Evolutionary conservation across 2,888 invertebrate genomes (phyloP), one percentile per base, ranked within the genome.

Genomic region (Tiphia femorata): DNA sequence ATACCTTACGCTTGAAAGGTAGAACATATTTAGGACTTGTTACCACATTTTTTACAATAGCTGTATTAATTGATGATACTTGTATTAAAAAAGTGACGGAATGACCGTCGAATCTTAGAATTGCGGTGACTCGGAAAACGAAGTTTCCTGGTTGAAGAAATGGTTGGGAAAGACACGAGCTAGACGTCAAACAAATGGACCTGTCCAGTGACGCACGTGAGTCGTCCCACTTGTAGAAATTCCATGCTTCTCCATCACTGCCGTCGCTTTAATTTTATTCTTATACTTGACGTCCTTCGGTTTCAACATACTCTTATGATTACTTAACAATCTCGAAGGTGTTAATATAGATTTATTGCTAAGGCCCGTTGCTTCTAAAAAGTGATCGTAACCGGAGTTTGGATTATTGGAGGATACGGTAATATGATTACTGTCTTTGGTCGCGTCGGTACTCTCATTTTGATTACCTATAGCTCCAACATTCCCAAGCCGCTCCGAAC

Each of bases 241-340:
- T 41, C 83, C 84, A 53, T 85, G 84, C 52, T 84, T 84, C 63
- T 87, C 87, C 59, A 85, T 77, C 41, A 85, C 80, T 52, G 87
- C 88, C 74, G 87, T 85, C 61, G 88, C 86, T 70, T 87, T 86
- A 65, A 90, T 89, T 76, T 88, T 90, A 49, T 89, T 90, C 72
- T 92, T 86, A 84, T 92, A 88, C 77, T 92, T 93, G 37, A 93
- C 88, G 78, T 93, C 92, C 81, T 90, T 92, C 55, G 92, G 92
- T 75, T 92, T 92, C 54, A 92, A 81, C 78, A 92, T 90, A 73
- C 87, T 90, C 75, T 91, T 91, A 76, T 92, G 92, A 79, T 92
- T 92, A 78, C 89, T 92, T 46, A 92, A 86, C 51, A 91, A 86
- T 67, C 92, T 83, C 37, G 88, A 87, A 0, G 89, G 89, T 7